A percentile compares a stretch with the other conserved stretches of the same genome.
These are phyloP conservation scores for Coccyzus lansbergi DNA, from an alignment of 2,797 vertebrate species.

Conservation along the genomic window DNA sequence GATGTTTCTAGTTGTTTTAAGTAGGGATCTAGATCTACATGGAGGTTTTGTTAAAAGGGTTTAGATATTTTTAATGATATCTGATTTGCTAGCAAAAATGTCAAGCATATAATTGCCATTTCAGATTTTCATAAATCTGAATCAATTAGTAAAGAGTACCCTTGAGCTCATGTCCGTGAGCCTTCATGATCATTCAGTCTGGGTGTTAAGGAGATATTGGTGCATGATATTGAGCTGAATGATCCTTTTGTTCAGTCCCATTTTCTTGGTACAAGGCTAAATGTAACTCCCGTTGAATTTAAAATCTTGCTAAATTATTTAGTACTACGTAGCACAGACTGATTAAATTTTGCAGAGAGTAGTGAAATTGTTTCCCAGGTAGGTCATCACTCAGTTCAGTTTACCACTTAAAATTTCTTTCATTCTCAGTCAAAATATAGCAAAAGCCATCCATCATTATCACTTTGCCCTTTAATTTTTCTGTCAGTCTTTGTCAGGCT, in stretches of 20 bases:
- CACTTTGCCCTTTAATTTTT: slow-evolving; percentile 58
- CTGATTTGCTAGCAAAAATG: slow-evolving; percentile 42
- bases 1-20: not conserved
- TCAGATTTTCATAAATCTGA: slow-evolving; percentile 53
- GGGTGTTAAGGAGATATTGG: slow-evolving; percentile 14
- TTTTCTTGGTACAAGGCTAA: slow-evolving; percentile 40
- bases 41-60: slow-evolving; percentile 17
- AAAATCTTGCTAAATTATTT: slow-evolving; percentile 67
- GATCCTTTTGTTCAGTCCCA: slow-evolving; percentile 20
- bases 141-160: slow-evolving; percentile 52
- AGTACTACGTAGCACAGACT: slow-evolving; percentile 37
- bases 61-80: slow-evolving; percentile 22
- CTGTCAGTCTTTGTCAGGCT: slow-evolving; percentile 60
- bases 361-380: slow-evolving; percentile 69
- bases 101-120: slow-evolving; percentile 65
- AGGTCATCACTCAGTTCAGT: slow-evolving; percentile 70
- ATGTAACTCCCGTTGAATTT: slow-evolving; percentile 53
- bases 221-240: slow-evolving; percentile 25
- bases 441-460: slow-evolving; percentile 50
- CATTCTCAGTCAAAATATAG: slow-evolving; percentile 45
- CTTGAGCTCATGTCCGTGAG: slow-evolving; percentile 34
- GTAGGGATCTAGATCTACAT: not conserved
- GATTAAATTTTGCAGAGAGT: slow-evolving; percentile 69
- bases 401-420: slow-evolving; percentile 51
- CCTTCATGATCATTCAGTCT: slow-evolving; percentile 34